These are phyloP conservation scores for Cephus runcator DNA, from an alignment of 2,888 invertebrate genomes.

Conservation along the genomic window DNA sequence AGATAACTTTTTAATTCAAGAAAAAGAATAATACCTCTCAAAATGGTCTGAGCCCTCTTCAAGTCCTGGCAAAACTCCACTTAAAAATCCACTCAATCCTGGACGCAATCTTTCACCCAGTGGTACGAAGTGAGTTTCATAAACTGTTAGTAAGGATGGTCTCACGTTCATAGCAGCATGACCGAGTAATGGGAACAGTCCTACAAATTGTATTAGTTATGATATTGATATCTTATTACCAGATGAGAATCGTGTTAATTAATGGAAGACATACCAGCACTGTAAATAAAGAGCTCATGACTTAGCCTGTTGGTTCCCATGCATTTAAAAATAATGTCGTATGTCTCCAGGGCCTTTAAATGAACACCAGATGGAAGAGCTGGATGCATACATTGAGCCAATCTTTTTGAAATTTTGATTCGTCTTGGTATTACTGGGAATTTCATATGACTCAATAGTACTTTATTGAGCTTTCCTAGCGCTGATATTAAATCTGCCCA, in stretches of 20 bases:
- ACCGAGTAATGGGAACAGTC: conserved; percentile 88
- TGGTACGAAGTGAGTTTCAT: conserved; percentile 89
- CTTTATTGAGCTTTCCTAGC: conserved; percentile 89
- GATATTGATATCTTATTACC: not conserved
- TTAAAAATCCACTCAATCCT: conserved; percentile 87
- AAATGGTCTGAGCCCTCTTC: conserved; percentile 88
- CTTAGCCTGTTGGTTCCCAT: conserved; percentile 85
- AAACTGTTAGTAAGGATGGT: conserved; percentile 81
- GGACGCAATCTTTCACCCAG: conserved; percentile 81
- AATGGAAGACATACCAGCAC: conserved; percentile 68
- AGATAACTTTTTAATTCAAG: not conserved
- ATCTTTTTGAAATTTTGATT: conserved; percentile 87
- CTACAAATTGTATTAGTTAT: conserved; percentile 59
- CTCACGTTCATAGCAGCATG: conserved; percentile 92
- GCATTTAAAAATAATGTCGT: conserved; percentile 89
- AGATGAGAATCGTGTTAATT: not conserved
- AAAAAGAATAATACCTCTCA: conserved; percentile 70
- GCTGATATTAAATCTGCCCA: conserved; percentile 95
- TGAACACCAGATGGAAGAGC: conserved; percentile 92
- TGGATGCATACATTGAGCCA: conserved; percentile 95
- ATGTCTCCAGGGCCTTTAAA: conserved; percentile 90
- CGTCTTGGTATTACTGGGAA: conserved; percentile 87
- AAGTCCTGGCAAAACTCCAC: conserved; percentile 87
- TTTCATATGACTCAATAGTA: conserved; percentile 81
- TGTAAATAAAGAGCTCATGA: conserved; percentile 86